These are phyloP conservation scores for Triops longicaudatus DNA, from an alignment of 1,140 invertebrate species.

Conservation along the genomic window DNA sequence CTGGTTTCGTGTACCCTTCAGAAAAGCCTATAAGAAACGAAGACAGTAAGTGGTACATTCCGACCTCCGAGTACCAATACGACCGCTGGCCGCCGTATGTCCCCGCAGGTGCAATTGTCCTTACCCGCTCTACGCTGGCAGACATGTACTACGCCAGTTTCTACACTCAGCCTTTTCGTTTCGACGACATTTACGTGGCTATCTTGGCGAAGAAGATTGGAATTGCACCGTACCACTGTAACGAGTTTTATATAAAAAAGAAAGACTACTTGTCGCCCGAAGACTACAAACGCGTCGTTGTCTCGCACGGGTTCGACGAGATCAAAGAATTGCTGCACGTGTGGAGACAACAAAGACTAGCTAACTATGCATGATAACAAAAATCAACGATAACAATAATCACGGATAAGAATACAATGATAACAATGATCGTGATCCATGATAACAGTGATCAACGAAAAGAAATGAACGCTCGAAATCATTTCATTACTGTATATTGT, in stretches of 20 bases:
- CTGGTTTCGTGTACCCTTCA: conserved; percentile 67
- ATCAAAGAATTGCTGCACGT: conserved; percentile 58
- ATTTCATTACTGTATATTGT: too few species aligned
- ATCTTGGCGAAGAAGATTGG: conserved; percentile 69
- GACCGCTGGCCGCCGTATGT: conserved; percentile 81
- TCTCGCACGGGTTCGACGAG: conserved; percentile 72
- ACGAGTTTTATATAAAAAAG: conserved; percentile 72
- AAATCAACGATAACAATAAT: too few species aligned
- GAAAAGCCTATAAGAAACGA: conserved; percentile 60
- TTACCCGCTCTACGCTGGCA: conserved; percentile 62
- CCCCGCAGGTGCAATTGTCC: conserved; percentile 72
- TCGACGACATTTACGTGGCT: conserved; percentile 80
- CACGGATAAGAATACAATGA: too few species aligned
- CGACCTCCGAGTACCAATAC: conserved; percentile 76
- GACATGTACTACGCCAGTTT: conserved; percentile 68
- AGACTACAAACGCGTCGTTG: conserved; percentile 67
- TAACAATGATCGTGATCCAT: too few species aligned
- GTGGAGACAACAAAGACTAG: conserved; percentile 68
- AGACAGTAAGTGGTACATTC: conserved; percentile 79
- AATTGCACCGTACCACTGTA: conserved; percentile 66
- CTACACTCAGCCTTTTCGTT: conserved; percentile 70
- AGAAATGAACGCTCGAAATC: too few species aligned
- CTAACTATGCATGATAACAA: conserved; percentile 56
- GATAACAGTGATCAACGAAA: too few species aligned
- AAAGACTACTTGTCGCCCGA: conserved; percentile 52